These are phyloP conservation scores for Musca domestica DNA, from an alignment of 1,140 invertebrate species.

Conservation along the genomic window DNA sequence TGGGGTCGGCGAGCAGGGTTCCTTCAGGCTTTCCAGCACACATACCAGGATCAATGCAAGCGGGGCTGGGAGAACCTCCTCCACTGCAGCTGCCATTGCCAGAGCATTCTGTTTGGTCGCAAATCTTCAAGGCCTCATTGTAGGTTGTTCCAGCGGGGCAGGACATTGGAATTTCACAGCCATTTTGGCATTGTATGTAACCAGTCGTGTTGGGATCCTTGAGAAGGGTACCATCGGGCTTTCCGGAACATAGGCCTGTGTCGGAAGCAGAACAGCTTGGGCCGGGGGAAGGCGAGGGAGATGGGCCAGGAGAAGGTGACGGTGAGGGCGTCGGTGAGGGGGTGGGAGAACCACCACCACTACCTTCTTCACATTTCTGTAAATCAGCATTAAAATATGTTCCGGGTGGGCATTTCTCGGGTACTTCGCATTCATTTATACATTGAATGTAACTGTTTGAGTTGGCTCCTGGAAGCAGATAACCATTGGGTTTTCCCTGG, in stretches of 20 bases:
- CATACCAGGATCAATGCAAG: not conserved
- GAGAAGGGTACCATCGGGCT: not conserved
- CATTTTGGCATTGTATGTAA: not conserved
- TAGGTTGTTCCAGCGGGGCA: conserved; percentile 36
- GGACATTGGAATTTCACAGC: not conserved
- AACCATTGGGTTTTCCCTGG: too few relatives aligned
- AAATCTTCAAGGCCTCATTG: conserved; percentile 32
- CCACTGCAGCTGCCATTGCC: conserved; percentile 30
- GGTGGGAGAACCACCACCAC: not conserved
- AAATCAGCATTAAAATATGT: not conserved
- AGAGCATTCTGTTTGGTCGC: conserved; percentile 34
- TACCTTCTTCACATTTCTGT: not conserved
- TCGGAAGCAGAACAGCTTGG: not conserved
- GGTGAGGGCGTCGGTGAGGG: not conserved
- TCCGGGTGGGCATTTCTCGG: conserved; percentile 21
- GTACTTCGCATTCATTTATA: conserved; percentile 15
- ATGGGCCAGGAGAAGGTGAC: not conserved
- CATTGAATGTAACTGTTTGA: too few relatives aligned
- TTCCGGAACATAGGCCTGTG: not conserved
- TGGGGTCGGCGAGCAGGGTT: conserved; percentile 1
- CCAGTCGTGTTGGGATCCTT: not conserved
- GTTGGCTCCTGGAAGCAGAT: too few relatives aligned
- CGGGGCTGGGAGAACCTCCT: conserved; percentile 9
- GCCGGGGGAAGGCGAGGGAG: not conserved
- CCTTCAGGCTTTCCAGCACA: conserved; percentile 17